phyloP scores from a whole-genome alignment of 2,113 vertebrate species.

The Danionella cerebrum region DNA sequence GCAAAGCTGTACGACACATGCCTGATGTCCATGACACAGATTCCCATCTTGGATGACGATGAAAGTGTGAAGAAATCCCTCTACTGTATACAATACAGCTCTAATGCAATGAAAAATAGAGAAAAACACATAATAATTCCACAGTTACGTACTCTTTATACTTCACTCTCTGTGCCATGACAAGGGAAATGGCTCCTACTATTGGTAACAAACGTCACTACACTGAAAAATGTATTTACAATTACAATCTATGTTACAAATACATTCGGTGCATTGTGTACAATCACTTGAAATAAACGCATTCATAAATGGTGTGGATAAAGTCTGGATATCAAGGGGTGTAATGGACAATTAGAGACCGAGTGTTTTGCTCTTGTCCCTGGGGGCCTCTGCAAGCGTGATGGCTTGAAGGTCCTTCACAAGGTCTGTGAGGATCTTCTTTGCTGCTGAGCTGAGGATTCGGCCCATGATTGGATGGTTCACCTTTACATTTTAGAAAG shows the following conservation, averaged over 20 bases:
- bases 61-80: too few species aligned
- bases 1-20: too few species aligned
- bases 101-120: too few species aligned
- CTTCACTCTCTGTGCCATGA: neutral
- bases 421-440: slow-evolving; percentile 17
- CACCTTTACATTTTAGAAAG: slow-evolving; percentile 51
- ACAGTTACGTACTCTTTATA: too few species aligned
- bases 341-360: slow-evolving; percentile 49
- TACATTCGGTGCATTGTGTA: too few species aligned
- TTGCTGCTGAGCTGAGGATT: slow-evolving; percentile 30
- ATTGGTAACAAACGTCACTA: neutral
- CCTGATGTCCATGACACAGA: too few species aligned
- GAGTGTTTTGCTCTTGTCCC: slow-evolving; percentile 14
- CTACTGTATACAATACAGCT: too few species aligned
- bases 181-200: slow-evolving; percentile 7
- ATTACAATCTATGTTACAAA: neutral
- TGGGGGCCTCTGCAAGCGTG: neutral
- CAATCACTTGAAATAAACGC: too few species aligned
- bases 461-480: slow-evolving; percentile 25
- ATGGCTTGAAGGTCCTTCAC: slow-evolving; percentile 5
- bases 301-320: neutral
- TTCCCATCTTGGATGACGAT: too few species aligned
- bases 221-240: neutral
- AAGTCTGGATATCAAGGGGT: slow-evolving; percentile 26
- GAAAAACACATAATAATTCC: too few species aligned